Base-by-base conservation (phyloP, 2,113 vertebrate species). In the Proterorhinus semilunaris region DNA sequence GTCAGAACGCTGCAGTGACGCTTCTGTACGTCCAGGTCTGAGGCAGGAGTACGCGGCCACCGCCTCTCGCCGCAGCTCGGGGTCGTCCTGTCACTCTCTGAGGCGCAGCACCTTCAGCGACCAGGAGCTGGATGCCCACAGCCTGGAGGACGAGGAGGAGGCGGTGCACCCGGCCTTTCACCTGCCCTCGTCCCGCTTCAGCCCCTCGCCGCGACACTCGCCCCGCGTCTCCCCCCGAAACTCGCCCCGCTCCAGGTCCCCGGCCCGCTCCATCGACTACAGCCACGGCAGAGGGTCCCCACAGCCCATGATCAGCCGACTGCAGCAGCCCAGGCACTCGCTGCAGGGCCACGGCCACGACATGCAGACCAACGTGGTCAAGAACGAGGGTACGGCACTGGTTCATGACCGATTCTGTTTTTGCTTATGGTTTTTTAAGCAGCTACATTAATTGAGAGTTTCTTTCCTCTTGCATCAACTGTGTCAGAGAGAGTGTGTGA, bases 101-200 rank as follows among this genome's bases (percentile, higher is more conserved):
- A 91, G 97, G 45, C 94, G 98, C 72, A 95, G 97, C 83, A 95
- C 95, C 0, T 96, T 96, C 89, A 99, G 97, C 1, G 98, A 99
- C 87, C 97, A 99, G 90, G 98, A 99, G 86, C 92, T 99, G 1
- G 98, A 99, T 12, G 94, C 96, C 0, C 97, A 97, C 83, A 99
- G 98, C 80, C 93, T 99, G 88, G 97, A 99, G 69, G 97, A 99
- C 68, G 98, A 99, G 50, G 98, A 99, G 74, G 98, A 99, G 61
- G 94, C 91, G 10, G 87, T 87, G 27, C 95, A 95, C 82, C 95
- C 95, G 13, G 86, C 95, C 4, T 93, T 95, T 71, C 95, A 96
- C 85, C 90, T 94, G 71, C 92, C 95, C 63, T 91, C 95, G 53
- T 96, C 75, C 81, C 95, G 97, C 78, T 99, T 97, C 86, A 96